Conservation (phyloP, 2,113 vertebrate genomes). For the Neotragus moschatus region DNA sequence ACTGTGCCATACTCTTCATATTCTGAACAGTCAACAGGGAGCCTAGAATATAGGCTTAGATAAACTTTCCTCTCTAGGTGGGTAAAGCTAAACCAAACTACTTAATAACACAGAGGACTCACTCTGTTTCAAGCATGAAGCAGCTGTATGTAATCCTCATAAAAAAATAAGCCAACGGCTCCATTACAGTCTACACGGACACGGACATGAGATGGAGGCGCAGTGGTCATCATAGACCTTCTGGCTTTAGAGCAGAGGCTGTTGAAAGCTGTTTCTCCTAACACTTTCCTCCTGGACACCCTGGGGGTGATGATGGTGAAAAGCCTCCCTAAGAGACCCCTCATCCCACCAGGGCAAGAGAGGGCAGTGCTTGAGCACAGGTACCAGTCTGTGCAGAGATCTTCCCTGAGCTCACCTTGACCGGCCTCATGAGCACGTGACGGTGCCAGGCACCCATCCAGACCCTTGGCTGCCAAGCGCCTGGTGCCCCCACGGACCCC, state of each 20-base stretch:
- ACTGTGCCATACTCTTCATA: background rate
- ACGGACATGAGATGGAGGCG: background rate
- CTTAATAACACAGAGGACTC: background rate
- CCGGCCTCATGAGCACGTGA: accelerated
- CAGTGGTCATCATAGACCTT: background rate
- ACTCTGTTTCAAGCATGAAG: background rate
- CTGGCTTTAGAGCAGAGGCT: background rate
- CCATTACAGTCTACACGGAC: background rate
- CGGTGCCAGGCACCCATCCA: too few species aligned
- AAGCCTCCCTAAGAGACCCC: accelerated
- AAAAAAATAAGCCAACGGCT: background rate
- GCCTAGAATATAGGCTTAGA: background rate
- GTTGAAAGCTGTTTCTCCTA: background rate
- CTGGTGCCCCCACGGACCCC: accelerated
- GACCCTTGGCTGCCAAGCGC: too few species aligned
- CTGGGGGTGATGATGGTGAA: background rate
- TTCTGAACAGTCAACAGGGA: background rate
- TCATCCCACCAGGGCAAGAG: accelerated
- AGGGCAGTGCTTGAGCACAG: background rate
- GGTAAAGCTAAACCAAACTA: background rate
- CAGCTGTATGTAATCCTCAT: background rate
- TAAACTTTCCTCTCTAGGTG: background rate
- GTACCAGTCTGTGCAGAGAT: background rate
- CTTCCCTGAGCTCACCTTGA: background rate
- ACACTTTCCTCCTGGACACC: too few species aligned